Percentiles rank a stretch among this genome's conserved stretches.
These are phyloP conservation scores for Platycnemis pennipes DNA, from an alignment of 2,888 invertebrate genomes.

Conservation along the genomic window DNA sequence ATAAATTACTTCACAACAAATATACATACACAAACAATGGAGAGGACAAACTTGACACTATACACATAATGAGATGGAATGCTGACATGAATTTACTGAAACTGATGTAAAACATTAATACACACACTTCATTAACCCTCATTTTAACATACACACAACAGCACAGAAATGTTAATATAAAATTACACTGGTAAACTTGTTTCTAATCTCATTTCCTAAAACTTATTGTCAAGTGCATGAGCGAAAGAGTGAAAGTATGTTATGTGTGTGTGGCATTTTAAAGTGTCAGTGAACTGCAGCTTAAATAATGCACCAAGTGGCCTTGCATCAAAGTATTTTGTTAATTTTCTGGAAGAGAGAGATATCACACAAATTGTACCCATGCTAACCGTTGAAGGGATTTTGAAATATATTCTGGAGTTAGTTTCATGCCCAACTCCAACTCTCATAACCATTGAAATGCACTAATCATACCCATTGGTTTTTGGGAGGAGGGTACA, in stretches of 20 bases:
- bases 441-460: conserved; percentile 2
- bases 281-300: conserved; percentile 54
- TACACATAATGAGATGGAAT: not conserved
- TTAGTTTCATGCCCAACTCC: not conserved
- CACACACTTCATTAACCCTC: not conserved
- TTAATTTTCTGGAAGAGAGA: not conserved
- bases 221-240: not conserved
- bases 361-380: conserved; percentile 22
- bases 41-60: not conserved
- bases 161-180: not conserved
- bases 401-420: not conserved
- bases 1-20: not conserved
- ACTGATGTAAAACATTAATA: not conserved
- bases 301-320: conserved; percentile 36
- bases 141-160: not conserved
- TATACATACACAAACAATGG: not conserved
- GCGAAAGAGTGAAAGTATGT: not conserved
- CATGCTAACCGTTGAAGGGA: conserved; percentile 29
- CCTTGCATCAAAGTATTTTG: conserved; percentile 54
- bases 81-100: not conserved
- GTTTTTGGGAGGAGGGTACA: not conserved
- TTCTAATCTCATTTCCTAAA: not conserved
- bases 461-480: not conserved
- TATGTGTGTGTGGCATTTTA: conserved; percentile 28
- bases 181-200: not conserved